phyloP scores from a whole-genome alignment of 2,113 vertebrate genomes.

The Scomber japonicus region DNA sequence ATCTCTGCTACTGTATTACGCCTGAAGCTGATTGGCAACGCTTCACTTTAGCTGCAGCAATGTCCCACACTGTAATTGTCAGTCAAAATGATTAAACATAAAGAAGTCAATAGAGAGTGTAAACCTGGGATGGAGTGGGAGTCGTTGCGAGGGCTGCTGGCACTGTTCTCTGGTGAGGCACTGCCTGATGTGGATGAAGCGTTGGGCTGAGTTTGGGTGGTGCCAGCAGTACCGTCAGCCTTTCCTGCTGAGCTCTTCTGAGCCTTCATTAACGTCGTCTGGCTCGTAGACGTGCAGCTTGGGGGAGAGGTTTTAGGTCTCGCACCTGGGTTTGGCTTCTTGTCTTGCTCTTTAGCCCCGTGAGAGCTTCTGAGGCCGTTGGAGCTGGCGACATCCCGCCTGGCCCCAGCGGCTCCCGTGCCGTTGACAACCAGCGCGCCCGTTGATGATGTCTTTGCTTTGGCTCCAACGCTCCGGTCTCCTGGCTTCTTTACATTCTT shows the following conservation, averaged over 20 bases:
- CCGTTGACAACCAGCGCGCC: constrained; percentile 85
- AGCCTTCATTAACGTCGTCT: constrained; percentile 81
- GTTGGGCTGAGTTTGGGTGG: constrained; percentile 52
- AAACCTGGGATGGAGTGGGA: constrained; percentile 79
- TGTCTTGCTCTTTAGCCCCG: constrained; percentile 84
- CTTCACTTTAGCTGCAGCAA: constrained; percentile 14
- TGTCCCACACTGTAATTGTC: constrained; percentile 31
- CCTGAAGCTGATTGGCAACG: constrained; percentile 18
- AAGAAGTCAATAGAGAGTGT: constrained; percentile 57
- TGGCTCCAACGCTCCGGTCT: constrained; percentile 83
- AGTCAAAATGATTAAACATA: constrained; percentile 34
- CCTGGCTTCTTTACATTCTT: constrained; percentile 88
- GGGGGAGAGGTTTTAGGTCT: constrained; percentile 88
- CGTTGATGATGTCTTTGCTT: constrained; percentile 87
- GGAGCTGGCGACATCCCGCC: constrained; percentile 79
- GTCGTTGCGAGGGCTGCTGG: constrained; percentile 77
- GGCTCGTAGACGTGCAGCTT: constrained; percentile 74
- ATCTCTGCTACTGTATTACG: neutral
- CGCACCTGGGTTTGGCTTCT: constrained; percentile 85
- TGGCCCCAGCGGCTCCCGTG: constrained; percentile 77
- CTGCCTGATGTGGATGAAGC: constrained; percentile 82
- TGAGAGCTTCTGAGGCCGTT: constrained; percentile 83
- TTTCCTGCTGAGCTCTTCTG: constrained; percentile 82
- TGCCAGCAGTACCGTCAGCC: constrained; percentile 70
- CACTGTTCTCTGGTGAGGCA: constrained; percentile 82